A percentile compares a stretch with the other conserved stretches of the same genome.
These are phyloP conservation scores for Pomacea canaliculata DNA, from an alignment of 2,888 invertebrate genomes.

Conservation along the genomic window DNA sequence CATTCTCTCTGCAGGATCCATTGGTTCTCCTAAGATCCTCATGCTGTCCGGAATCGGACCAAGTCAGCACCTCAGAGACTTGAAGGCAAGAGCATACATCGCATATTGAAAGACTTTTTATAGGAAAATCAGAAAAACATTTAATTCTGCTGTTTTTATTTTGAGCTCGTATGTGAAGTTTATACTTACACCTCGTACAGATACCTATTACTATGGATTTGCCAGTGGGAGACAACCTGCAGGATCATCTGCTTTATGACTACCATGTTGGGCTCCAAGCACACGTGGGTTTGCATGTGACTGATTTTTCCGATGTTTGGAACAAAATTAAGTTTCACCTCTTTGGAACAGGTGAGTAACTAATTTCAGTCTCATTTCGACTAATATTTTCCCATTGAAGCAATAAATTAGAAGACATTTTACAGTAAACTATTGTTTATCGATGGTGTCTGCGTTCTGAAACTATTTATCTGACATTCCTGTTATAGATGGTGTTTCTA, in stretches of 20 bases:
- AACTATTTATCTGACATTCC: too few species aligned
- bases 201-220: constrained; percentile 59
- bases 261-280: constrained; percentile 5
- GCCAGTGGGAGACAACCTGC: constrained; percentile 65
- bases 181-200: constrained; percentile 30
- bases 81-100: constrained; percentile 66
- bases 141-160: too few species aligned
- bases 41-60: constrained; percentile 67
- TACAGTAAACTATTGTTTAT: too few species aligned
- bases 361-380: background rate
- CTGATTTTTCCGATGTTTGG: constrained; percentile 1
- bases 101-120: too few species aligned
- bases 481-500: too few species aligned
- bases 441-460: too few species aligned
- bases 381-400: background rate
- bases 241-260: constrained; percentile 51
- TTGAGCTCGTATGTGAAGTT: too few species aligned
- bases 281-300: background rate
- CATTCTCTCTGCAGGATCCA: constrained; percentile 61
- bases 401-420: too few species aligned
- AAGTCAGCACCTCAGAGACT: constrained; percentile 52
- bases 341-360: constrained; percentile 22
- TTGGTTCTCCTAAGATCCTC: constrained; percentile 64
- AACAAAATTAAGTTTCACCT: constrained; percentile 13
- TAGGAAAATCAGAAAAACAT: too few species aligned